phyloP scores from a whole-genome alignment of 1,140 invertebrate species.

The Drosophila ohnishii region DNA sequence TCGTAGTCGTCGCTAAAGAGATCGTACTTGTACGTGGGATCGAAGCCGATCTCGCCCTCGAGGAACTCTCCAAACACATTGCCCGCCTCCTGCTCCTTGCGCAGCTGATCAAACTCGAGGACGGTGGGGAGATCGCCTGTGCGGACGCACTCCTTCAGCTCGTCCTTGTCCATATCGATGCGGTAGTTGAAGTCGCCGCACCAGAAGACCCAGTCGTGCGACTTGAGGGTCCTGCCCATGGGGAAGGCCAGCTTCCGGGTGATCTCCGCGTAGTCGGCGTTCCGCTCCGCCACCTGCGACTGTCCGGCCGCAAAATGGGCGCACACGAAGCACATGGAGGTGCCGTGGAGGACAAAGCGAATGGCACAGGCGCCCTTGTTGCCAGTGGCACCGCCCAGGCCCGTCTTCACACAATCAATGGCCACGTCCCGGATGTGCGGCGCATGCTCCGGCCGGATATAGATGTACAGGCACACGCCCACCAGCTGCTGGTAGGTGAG shows the following conservation, averaged over 20 bases:
- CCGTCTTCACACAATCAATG: constrained; percentile 98
- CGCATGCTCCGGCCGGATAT: constrained; percentile 93
- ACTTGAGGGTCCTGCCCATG: constrained; percentile 95
- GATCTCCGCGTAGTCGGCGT: constrained; percentile 98
- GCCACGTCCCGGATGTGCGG: constrained; percentile 95
- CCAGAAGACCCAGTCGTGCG: constrained; percentile 99
- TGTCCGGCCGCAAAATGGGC: constrained; percentile 99
- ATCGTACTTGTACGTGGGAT: constrained; percentile 99
- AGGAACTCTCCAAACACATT: constrained; percentile 97
- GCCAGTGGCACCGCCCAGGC: constrained; percentile 96
- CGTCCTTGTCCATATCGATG: constrained; percentile 97
- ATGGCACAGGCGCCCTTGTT: constrained; percentile 99
- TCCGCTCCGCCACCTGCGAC: constrained; percentile 94
- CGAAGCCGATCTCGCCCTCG: constrained; percentile 96
- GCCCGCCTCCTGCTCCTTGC: constrained; percentile 89
- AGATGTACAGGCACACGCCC: constrained; percentile 98
- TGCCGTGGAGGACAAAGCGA: constrained; percentile 94
- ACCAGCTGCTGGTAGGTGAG: constrained; percentile 98
- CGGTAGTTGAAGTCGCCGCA: constrained; percentile 99
- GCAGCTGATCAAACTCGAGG: constrained; percentile 95
- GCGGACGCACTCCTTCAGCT: constrained; percentile 93
- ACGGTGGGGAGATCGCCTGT: constrained; percentile 91
- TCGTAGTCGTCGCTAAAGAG: constrained; percentile 99
- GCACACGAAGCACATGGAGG: constrained; percentile 98
- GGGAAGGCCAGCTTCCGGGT: constrained; percentile 96